Evolutionary conservation across 2,113 vertebrate species (phyloP), one percentile per base, ranked within the genome.

Genomic region (Mystacornis crossleyi): DNA sequence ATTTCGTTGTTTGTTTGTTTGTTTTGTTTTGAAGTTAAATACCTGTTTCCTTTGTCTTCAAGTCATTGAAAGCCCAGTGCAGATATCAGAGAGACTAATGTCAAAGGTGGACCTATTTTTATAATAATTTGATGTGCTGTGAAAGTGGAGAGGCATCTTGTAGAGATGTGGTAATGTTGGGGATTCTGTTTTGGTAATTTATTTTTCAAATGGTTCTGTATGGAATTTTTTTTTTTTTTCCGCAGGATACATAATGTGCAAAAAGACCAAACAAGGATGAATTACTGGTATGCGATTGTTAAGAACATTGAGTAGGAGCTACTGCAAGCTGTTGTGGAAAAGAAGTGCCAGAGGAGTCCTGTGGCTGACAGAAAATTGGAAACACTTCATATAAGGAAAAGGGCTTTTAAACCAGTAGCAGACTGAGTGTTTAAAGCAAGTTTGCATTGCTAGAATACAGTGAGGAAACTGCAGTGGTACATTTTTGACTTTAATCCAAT

Each of bases 401-500:
- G n/a, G 14, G 18, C 47, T 78, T 90, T 92, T 78, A 89, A 80
- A 74, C 11, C 31, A 74, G 34, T 43, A n/a, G n/a, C 64, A 55
- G 33, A 43, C 24, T 10, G 34, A 74, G n/a, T 40, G 11, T 86
- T 90, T 86, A 33, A 95, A 74, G 48, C 12, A 58, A 38, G 19
- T 48, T 43, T 89, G 28, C 5, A 12, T 72, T 94, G 91, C 65
- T 79, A 71, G 65, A 31, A 12, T 55, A 40, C 66, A 42, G 12
- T 17, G 12, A 69, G 38, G 74, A 87, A 79, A 69, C 70, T 69
- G 43, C 31, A 72, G 53, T 69, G 79, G 34, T 81, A 43, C 23
- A 9, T 72, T 60, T 81, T 67, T 85, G 61, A 53, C 36, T 93
- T 85, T 85, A 95, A 96, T 94, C 91, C 70, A 95, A 5, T 96